These are phyloP conservation scores for Bombus sylvicola DNA, from an alignment of 1,140 invertebrate species.

Conservation along the genomic window DNA sequence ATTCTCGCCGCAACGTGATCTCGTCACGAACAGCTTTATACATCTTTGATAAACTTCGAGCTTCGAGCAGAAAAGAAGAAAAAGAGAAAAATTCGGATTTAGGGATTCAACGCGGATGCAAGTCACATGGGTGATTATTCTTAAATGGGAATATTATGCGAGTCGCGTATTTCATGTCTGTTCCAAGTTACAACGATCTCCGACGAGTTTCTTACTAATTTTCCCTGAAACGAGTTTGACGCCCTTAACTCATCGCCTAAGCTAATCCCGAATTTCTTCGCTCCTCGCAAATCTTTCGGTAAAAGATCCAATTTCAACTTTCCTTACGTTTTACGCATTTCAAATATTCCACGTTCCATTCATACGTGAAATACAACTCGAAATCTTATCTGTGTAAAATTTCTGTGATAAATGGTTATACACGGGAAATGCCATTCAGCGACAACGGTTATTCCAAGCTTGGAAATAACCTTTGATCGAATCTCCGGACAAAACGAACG, in stretches of 20 bases:
- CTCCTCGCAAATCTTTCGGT: background rate
- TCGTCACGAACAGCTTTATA: background rate
- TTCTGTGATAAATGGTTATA: background rate
- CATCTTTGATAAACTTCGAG: background rate
- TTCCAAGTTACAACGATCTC: background rate
- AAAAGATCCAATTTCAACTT: background rate
- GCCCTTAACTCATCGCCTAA: too few relatives aligned
- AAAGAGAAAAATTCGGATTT: background rate
- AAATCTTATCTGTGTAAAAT: background rate
- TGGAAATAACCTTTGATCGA: background rate
- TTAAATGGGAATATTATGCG: too few relatives aligned
- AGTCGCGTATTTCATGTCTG: background rate
- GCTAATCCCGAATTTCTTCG: background rate
- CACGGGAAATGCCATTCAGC: rapidly evolving
- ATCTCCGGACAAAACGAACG: background rate
- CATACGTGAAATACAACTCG: background rate
- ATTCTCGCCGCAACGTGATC: background rate
- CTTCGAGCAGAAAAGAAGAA: background rate
- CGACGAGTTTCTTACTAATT: background rate
- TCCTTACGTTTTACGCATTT: background rate
- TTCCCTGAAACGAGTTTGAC: background rate
- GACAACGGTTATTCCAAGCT: background rate
- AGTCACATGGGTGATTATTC: too few relatives aligned
- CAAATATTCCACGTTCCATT: background rate
- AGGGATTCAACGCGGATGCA: too few relatives aligned